Evolutionary conservation across 2,888 invertebrate genomes (phyloP).

Genomic region (Steromphala cineraria): DNA sequence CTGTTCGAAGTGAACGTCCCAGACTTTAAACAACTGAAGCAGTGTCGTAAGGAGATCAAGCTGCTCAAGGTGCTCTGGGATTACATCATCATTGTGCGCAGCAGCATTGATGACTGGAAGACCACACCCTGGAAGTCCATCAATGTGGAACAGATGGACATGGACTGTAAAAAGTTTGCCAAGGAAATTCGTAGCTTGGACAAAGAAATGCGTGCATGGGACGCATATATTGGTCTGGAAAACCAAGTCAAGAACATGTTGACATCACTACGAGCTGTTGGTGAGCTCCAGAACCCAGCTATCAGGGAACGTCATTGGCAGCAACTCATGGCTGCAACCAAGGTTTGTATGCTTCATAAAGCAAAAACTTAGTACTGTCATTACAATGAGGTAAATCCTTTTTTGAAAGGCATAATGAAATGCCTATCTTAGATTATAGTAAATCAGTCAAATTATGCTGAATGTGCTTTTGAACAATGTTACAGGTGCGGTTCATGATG

Average conservation of each 20-base stretch:
- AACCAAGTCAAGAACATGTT: conserved; percentile 96
- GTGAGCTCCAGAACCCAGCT: conserved; percentile 96
- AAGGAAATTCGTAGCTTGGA: conserved; percentile 85
- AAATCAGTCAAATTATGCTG: not conserved
- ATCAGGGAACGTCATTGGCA: conserved; percentile 97
- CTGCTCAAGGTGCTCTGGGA: conserved; percentile 93
- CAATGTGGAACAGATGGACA: conserved; percentile 98
- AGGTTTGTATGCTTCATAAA: conserved; percentile 76
- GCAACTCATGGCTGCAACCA: conserved; percentile 95
- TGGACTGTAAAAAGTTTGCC: conserved; percentile 97
- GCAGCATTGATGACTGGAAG: conserved; percentile 97
- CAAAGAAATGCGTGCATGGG: conserved; percentile 97
- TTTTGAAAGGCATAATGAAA: too few species aligned
- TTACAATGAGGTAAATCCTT: not conserved
- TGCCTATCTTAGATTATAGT: not conserved
- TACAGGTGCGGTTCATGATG: conserved; percentile 93
- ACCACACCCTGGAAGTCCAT: conserved; percentile 97
- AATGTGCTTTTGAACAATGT: not conserved
- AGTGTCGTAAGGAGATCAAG: conserved; percentile 91
- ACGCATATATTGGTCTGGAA: conserved; percentile 90
- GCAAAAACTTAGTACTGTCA: too few species aligned
- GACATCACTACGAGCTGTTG: conserved; percentile 94
- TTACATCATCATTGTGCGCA: conserved; percentile 91
- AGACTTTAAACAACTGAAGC: conserved; percentile 93
- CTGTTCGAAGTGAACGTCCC: conserved; percentile 96